These are phyloP conservation scores for Sandelia bainsii DNA, from an alignment of 2,797 vertebrate species.

Conservation along the genomic window DNA sequence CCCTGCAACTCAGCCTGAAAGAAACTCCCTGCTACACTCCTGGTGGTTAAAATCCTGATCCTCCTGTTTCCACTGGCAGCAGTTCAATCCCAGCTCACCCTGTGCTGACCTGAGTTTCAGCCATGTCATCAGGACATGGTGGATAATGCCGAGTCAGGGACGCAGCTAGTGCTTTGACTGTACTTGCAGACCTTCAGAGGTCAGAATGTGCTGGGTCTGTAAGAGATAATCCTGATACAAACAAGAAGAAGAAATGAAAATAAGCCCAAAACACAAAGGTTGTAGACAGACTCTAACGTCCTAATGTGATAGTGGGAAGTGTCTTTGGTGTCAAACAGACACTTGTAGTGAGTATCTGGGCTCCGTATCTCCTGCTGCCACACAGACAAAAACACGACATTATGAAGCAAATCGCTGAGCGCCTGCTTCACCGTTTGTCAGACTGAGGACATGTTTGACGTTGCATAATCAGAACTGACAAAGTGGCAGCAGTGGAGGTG, in stretches of 20 bases:
- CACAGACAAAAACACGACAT: slow-evolving; percentile 10
- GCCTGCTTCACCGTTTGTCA: slow-evolving; percentile 21
- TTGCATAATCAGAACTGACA: slow-evolving; percentile 33
- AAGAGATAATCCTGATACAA: slow-evolving; percentile 8
- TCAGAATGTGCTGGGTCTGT: slow-evolving; percentile 2
- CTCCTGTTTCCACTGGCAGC: slow-evolving; percentile 27
- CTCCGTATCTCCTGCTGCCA: background rate
- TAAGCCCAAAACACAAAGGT: background rate
- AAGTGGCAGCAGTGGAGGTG: slow-evolving; percentile 17
- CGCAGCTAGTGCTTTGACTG: background rate
- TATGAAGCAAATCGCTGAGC: background rate
- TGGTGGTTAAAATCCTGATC: slow-evolving; percentile 30
- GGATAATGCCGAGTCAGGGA: slow-evolving; percentile 33
- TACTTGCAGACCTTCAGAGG: slow-evolving; percentile 1
- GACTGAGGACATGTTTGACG: slow-evolving; percentile 29
- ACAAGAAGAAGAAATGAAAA: background rate
- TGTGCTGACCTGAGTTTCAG: slow-evolving; percentile 31
- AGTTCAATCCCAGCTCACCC: slow-evolving; percentile 11
- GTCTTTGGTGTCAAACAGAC: background rate
- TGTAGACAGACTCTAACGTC: background rate
- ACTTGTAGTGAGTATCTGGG: slow-evolving; percentile 1
- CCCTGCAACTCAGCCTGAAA: slow-evolving; percentile 23
- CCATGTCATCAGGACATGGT: slow-evolving; percentile 7
- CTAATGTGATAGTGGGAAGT: slow-evolving; percentile 18
- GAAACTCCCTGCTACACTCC: slow-evolving; percentile 10